phyloP scores from a whole-genome alignment of 1,140 invertebrate species.

The Heliothis virescens region DNA sequence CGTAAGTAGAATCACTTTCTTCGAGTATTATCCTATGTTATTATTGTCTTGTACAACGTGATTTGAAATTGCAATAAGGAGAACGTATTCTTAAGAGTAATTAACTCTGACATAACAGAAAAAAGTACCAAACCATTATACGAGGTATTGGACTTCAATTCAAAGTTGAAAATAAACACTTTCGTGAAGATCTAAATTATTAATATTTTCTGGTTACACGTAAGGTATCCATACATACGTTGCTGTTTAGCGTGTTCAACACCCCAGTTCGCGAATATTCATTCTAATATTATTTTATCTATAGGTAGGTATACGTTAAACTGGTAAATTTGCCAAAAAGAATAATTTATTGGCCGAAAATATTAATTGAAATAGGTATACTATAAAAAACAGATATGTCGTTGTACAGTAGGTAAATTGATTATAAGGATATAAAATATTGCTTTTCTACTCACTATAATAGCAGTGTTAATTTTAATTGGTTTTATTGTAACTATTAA shows the following conservation, averaged over 20 bases:
- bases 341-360: conserved; percentile 64
- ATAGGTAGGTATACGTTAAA: conserved; percentile 58
- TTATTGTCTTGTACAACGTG: conserved; percentile 45
- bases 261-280: conserved; percentile 25
- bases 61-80: conserved; percentile 2
- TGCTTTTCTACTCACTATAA: conserved; percentile 80
- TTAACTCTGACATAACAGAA: neutral
- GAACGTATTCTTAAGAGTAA: neutral
- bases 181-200: conserved; percentile 14
- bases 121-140: neutral
- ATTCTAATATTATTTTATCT: conserved; percentile 35
- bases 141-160: neutral
- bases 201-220: conserved; percentile 48
- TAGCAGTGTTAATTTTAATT: conserved; percentile 70
- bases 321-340: conserved; percentile 71
- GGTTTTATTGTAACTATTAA: conserved; percentile 68
- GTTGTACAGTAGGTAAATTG: conserved; percentile 69
- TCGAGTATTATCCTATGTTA: conserved; percentile 34
- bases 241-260: conserved; percentile 5
- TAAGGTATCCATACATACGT: neutral
- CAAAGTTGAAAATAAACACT: neutral
- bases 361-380: conserved; percentile 66
- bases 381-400: conserved; percentile 84
- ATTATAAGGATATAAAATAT: conserved; percentile 78
- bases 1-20: conserved; percentile 9